These are phyloP conservation scores for Sandelia bainsii DNA, from an alignment of 2,797 vertebrate species.

Conservation along the genomic window DNA sequence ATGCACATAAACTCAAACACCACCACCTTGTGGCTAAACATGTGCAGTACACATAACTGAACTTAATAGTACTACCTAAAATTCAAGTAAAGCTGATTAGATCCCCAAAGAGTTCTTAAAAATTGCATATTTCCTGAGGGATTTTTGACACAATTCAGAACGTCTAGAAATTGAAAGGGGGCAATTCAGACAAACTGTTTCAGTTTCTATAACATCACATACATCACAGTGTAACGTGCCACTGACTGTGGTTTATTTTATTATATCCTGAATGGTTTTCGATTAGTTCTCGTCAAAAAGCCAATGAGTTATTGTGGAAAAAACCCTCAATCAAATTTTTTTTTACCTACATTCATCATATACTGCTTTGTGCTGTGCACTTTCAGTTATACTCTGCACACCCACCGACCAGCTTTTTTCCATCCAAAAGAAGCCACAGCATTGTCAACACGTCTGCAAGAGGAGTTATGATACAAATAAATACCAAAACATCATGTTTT, in stretches of 20 bases:
- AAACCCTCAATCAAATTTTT: background rate
- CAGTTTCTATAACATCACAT: background rate
- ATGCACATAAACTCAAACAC: conserved; percentile 9
- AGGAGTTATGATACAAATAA: background rate
- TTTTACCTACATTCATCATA: background rate
- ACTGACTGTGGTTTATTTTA: background rate
- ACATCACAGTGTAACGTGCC: background rate
- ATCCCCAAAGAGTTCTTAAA: background rate
- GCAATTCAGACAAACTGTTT: background rate
- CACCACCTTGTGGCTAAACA: conserved; percentile 61
- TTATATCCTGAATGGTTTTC: background rate
- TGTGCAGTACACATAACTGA: background rate
- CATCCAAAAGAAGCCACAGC: background rate
- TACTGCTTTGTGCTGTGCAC: background rate
- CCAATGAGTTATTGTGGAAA: background rate
- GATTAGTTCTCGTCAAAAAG: background rate
- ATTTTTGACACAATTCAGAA: background rate
- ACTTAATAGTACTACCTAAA: too few species aligned
- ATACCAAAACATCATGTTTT: background rate
- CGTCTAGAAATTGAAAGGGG: background rate
- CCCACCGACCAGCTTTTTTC: background rate
- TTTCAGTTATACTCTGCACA: background rate
- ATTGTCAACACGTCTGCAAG: background rate
- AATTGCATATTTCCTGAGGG: background rate
- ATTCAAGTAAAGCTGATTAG: too few species aligned